Evolutionary conservation across 2,113 vertebrate genomes (phyloP), one percentile per base, ranked within the genome.

Genomic region (Hepsetus odoe): DNA sequence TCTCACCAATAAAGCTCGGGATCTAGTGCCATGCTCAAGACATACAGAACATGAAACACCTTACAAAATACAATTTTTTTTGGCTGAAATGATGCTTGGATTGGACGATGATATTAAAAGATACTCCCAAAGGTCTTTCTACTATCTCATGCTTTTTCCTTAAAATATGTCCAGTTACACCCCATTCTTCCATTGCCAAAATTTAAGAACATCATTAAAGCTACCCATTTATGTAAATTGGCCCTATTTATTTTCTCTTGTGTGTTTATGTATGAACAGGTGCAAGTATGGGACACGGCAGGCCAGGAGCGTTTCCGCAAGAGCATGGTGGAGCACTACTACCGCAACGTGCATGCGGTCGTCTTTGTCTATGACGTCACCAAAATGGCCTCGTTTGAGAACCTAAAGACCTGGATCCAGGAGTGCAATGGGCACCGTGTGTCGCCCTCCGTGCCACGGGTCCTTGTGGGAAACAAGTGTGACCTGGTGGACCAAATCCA

Each of bases 321-420:
- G 88, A 98, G 96, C 88, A 97, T 99, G 97, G 96, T 99, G 7
- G 95, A 98, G 80, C 97, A 98, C 74, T 99, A 98, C 88, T 99
- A 98, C 88, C 95, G 96, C 77, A 99, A 99, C 0, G 97, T 98
- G 55, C 97, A 99, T 0, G 97, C 96, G 0, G 96, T 98, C 1
- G 95, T 99, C 81, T 99, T 99, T 13, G 97, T 98, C 3, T 99
- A 99, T 0, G 97, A 99, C 0, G 97, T 99, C 84, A 99, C 97
- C 12, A 98, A 98, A 89, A 98, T 98, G 94, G 83, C 92, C 30
- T 99, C 97, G 76, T 99, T 98, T 87, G 94, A 93, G 86, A 98
- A 98, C 87, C 94, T 99, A 66, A 96, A 98, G 91, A 96, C 94
- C 12, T 99, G 97, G 97, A 96, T 96, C 14, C 92, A 98, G 90